Evolutionary conservation across 2,888 invertebrate genomes (phyloP).

Genomic region (Therioaphis trifolii): DNA sequence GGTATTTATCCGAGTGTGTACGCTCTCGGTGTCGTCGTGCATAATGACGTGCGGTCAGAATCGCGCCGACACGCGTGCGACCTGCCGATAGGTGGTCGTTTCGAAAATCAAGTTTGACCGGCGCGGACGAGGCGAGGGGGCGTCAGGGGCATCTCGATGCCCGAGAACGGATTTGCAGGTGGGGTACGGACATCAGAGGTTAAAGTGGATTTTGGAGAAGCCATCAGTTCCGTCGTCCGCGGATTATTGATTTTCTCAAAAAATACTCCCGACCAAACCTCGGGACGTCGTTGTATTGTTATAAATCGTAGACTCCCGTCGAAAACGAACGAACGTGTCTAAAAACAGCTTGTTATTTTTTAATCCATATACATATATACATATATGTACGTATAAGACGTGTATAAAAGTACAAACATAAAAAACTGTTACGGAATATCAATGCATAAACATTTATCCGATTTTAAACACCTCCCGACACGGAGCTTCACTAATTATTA

Average conservation of each 20-base stretch:
- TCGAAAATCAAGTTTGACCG: constrained; percentile 34
- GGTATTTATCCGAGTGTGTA: constrained; percentile 15
- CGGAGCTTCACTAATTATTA: too few species aligned
- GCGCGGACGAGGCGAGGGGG: not conserved
- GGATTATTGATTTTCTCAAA: constrained; percentile 21
- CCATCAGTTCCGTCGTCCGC: constrained; percentile 11
- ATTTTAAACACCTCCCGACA: too few species aligned
- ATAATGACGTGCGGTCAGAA: constrained; percentile 7
- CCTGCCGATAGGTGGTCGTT: constrained; percentile 2
- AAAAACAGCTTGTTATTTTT: constrained; percentile 4
- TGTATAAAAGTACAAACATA: too few species aligned
- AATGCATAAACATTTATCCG: constrained; percentile 12
- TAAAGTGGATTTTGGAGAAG: constrained; percentile 34
- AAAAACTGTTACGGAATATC: not conserved
- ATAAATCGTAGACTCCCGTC: not conserved
- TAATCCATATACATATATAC: too few species aligned
- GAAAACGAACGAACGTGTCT: not conserved
- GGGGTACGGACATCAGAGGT: not conserved
- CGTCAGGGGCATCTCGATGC: constrained; percentile 5
- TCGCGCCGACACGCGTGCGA: constrained; percentile 2
- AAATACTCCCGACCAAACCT: constrained; percentile 12
- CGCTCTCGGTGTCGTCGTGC: not conserved
- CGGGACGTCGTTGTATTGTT: not conserved
- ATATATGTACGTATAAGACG: too few species aligned
- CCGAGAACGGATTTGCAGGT: constrained; percentile 30